Conservation (phyloP, 1,140 invertebrate species). For the Geopemphigus sp. region DNA sequence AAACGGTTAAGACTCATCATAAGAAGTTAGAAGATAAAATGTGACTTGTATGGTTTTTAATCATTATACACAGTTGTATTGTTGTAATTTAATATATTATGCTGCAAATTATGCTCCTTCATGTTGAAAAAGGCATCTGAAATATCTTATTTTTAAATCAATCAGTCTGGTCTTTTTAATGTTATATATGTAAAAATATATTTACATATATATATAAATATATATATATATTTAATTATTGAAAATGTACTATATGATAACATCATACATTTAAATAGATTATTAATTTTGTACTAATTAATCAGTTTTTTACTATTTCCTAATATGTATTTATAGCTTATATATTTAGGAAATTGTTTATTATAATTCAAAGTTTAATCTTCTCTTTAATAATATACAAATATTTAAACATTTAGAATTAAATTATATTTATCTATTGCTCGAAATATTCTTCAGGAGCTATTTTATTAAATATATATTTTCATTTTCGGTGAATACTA, state of each 20-base stretch:
- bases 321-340: neutral
- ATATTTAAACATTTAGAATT: neutral
- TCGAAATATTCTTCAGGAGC: no score
- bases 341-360: neutral
- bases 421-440: no score
- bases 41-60: neutral
- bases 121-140: conserved; percentile 44
- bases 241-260: neutral
- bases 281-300: neutral
- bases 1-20: conserved; percentile 42
- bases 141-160: conserved; percentile 7
- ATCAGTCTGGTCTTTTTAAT: conserved; percentile 40
- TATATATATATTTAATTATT: neutral
- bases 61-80: neutral
- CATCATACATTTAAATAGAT: neutral
- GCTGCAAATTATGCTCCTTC: conserved; percentile 35
- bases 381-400: neutral
- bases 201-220: no score
- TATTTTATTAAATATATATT: no score
- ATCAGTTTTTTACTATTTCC: neutral
- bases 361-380: neutral
- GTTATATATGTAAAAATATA: no score
- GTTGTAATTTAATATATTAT: conserved; percentile 3
- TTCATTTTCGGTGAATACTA: no score
- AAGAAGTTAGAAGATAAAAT: conserved; percentile 25